phyloP scores from a whole-genome alignment of 2,888 invertebrate genomes.

The Eristalis arbustorum region DNA sequence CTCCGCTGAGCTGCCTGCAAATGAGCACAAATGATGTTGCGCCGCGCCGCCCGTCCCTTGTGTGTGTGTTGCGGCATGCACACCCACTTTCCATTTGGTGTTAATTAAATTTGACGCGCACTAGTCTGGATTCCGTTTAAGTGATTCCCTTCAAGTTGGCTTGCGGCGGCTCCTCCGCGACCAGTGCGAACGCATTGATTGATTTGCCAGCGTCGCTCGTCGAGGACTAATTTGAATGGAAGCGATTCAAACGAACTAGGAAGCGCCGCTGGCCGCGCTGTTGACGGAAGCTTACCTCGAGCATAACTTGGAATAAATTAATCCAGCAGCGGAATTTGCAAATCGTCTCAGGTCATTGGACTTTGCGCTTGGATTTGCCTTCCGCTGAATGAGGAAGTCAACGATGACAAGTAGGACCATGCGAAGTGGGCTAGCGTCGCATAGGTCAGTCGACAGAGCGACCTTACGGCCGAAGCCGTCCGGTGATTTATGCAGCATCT shows the following conservation, averaged over 20 bases:
- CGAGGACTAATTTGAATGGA: background rate
- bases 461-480: background rate
- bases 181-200: background rate
- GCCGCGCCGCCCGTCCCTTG: background rate
- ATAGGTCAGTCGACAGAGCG: background rate
- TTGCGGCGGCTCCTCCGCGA: background rate
- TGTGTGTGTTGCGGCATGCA: background rate
- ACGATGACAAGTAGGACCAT: background rate
- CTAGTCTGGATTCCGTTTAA: constrained; percentile 57
- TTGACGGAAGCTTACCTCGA: constrained; percentile 49
- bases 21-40: background rate
- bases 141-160: constrained; percentile 35
- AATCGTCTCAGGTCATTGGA: constrained; percentile 54
- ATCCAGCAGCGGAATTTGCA: constrained; percentile 25
- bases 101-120: constrained; percentile 63
- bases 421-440: background rate
- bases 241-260: constrained; percentile 28
- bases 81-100: constrained; percentile 16
- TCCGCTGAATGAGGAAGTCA: constrained; percentile 30
- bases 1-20: background rate
- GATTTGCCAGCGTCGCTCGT: background rate
- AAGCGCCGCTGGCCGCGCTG: constrained; percentile 12
- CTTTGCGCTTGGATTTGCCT: constrained; percentile 11
- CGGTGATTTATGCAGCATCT: background rate
- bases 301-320: constrained; percentile 42